Evolutionary conservation across 2,113 vertebrate genomes (phyloP).

Genomic region (Dascyllus trimaculatus): DNA sequence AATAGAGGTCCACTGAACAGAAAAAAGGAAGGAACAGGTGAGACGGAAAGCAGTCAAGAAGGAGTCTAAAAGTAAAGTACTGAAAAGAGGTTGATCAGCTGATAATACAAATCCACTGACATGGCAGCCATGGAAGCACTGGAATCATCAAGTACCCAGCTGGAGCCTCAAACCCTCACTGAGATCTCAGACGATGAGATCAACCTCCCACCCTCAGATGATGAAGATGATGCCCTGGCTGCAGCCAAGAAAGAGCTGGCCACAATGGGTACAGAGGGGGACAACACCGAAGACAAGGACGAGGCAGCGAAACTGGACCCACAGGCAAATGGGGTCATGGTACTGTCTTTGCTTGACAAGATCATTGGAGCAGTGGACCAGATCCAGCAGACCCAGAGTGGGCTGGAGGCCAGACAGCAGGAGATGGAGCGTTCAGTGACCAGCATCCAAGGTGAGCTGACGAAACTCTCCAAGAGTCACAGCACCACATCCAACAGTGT

Average conservation of each 20-base stretch:
- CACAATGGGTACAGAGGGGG: constrained; percentile 48
- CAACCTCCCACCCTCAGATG: constrained; percentile 79
- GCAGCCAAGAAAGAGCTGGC: constrained; percentile 63
- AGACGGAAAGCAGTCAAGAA: constrained; percentile 2
- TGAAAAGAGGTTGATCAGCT: constrained; percentile 22
- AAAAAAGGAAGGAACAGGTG: constrained; percentile 50
- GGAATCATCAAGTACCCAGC: constrained; percentile 66
- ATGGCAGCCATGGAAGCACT: constrained; percentile 82
- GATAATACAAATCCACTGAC: constrained; percentile 31
- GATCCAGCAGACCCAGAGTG: constrained; percentile 96
- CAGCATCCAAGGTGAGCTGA: constrained; percentile 94
- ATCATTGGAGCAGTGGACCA: constrained; percentile 98
- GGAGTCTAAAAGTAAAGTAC: constrained; percentile 5
- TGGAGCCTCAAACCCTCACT: constrained; percentile 77
- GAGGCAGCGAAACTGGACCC: constrained; percentile 59
- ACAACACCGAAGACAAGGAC: constrained; percentile 19
- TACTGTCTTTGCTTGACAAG: constrained; percentile 96
- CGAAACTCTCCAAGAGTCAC: constrained; percentile 93
- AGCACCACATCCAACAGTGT: constrained; percentile 94
- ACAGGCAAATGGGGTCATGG: constrained; percentile 93
- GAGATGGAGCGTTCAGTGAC: constrained; percentile 95
- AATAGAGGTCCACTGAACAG: constrained; percentile 19
- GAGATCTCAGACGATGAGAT: constrained; percentile 85
- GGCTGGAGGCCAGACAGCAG: constrained; percentile 93
- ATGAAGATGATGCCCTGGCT: constrained; percentile 71